These are phyloP conservation scores for Sylvilagus bachmani DNA, from an alignment of 2,113 vertebrate genomes.

Conservation along the genomic window DNA sequence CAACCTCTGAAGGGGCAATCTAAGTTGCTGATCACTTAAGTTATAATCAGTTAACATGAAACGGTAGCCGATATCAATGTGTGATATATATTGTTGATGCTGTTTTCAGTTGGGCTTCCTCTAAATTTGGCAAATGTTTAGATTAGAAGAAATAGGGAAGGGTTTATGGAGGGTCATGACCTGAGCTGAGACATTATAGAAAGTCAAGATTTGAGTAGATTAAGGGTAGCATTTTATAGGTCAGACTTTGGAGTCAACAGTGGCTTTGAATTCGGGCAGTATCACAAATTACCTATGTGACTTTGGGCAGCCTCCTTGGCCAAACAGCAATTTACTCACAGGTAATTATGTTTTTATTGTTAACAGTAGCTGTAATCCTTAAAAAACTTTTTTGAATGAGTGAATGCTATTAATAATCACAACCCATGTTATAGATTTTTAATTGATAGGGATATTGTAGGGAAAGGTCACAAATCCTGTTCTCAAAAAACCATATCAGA, in stretches of 20 bases:
- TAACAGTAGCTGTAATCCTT: not conserved
- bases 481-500: not conserved
- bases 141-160: constrained; percentile 35
- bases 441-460: not conserved
- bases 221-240: not conserved
- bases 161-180: constrained; percentile 13
- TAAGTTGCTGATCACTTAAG: constrained; percentile 9
- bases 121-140: not conserved
- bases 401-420: constrained; percentile 32
- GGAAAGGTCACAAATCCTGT: not conserved
- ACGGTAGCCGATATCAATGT: not conserved
- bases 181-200: not conserved
- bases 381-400: constrained; percentile 42
- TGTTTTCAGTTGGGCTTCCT: not conserved
- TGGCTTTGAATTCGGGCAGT: constrained; percentile 40
- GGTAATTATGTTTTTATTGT: constrained; percentile 36
- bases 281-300: not conserved
- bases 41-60: constrained; percentile 42
- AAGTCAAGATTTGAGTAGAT: constrained; percentile 46
- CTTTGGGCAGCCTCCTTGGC: constrained; percentile 24
- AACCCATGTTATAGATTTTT: constrained; percentile 30
- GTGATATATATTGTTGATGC: not conserved
- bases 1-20: not conserved
- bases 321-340: not conserved
- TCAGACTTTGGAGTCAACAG: not conserved